A percentile compares a stretch with the other conserved stretches of the same genome.
These are phyloP conservation scores for Palloptera scutellata DNA, from an alignment of 2,888 invertebrate species.

Conservation along the genomic window DNA sequence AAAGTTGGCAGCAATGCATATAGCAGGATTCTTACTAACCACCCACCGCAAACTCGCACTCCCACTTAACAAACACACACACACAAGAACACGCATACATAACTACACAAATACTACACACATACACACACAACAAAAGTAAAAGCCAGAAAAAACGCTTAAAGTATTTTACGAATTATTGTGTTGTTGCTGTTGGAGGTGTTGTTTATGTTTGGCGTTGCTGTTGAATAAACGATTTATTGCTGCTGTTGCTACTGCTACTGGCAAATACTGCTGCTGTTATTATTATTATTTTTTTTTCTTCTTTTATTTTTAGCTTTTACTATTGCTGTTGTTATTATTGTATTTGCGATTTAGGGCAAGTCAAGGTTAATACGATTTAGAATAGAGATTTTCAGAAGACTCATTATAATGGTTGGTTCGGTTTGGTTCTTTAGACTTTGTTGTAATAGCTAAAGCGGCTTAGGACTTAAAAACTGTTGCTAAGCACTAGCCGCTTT, in stretches of 20 bases:
- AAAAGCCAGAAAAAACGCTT: too few species aligned
- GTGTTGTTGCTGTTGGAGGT: too few species aligned
- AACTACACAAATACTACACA: too few species aligned
- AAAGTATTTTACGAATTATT: too few species aligned
- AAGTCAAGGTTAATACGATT: conserved; percentile 34
- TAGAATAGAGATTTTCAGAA: conserved; percentile 21
- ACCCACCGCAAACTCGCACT: too few species aligned
- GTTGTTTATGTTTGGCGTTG: background rate
- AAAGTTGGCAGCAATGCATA: too few species aligned
- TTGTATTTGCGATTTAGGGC: conserved; percentile 8
- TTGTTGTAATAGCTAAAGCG: conserved; percentile 1
- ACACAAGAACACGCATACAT: too few species aligned
- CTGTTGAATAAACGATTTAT: conserved; percentile 25
- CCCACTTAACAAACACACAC: too few species aligned
- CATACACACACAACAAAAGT: too few species aligned
- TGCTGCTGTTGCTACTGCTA: conserved; percentile 6
- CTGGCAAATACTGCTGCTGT: conserved; percentile 2
- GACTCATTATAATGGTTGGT: conserved; percentile 15
- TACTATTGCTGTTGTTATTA: conserved; percentile 7
- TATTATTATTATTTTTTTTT: background rate
- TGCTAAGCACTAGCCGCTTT: background rate
- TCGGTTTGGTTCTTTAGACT: conserved; percentile 3
- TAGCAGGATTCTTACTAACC: too few species aligned
- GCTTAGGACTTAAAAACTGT: background rate
- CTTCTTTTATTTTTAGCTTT: background rate